phyloP scores from a whole-genome alignment of 2,113 vertebrate species.

The Paradoxurus hermaphroditus region DNA sequence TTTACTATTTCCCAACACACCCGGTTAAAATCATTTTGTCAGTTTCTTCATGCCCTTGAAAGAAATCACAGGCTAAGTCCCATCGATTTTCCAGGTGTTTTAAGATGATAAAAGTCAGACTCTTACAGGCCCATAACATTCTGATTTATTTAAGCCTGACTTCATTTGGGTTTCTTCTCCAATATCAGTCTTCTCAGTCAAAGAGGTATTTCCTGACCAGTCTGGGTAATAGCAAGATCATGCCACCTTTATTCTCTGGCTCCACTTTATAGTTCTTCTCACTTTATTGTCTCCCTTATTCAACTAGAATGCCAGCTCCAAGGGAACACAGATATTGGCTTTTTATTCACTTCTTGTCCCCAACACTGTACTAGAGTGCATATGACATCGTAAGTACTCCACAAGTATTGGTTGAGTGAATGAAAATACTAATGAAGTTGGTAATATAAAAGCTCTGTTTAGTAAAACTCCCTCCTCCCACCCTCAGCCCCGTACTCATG shows the following conservation, averaged over 20 bases:
- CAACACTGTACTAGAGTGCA: too few species aligned
- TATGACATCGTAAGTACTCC: neutral
- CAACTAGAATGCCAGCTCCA: neutral
- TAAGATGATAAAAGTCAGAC: slow-evolving; percentile 20
- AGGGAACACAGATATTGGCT: neutral
- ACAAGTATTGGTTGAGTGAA: neutral
- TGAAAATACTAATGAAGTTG: neutral
- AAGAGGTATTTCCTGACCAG: neutral
- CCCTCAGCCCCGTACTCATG: neutral
- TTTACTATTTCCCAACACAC: neutral
- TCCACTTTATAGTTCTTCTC: neutral
- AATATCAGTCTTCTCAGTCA: neutral
- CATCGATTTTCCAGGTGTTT: neutral
- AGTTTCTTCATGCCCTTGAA: neutral
- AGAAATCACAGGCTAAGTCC: neutral
- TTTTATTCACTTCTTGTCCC: neutral
- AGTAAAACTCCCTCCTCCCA: neutral
- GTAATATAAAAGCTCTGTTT: neutral
- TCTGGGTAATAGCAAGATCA: neutral
- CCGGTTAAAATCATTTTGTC: slow-evolving; percentile 16
- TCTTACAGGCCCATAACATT: neutral
- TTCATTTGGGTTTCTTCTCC: neutral
- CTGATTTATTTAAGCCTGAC: neutral
- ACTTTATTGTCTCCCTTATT: neutral
- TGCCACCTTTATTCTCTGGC: neutral